A percentile compares a stretch with the other conserved stretches of the same genome.
phyloP scores from a whole-genome alignment of 2,797 vertebrate species.

The Microhierax caerulescens region DNA sequence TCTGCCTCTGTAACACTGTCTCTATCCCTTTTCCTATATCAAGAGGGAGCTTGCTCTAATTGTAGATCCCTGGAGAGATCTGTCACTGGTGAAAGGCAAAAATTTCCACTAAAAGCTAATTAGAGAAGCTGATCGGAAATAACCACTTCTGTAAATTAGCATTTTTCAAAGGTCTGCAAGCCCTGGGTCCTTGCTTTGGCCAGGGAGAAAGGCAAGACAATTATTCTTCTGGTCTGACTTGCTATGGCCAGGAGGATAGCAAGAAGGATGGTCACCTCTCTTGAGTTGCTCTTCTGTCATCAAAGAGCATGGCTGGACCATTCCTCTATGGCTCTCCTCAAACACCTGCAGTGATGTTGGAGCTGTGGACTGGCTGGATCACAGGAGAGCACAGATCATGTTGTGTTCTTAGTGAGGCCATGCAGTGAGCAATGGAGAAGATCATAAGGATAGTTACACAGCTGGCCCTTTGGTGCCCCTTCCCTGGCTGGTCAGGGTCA shows the following conservation, averaged over 20 bases:
- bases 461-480: rapidly evolving
- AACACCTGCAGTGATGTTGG: background rate
- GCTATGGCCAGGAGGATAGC: background rate
- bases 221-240: background rate
- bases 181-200: background rate
- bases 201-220: background rate
- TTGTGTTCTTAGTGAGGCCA: background rate
- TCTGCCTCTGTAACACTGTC: background rate
- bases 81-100: background rate
- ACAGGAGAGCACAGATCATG: background rate
- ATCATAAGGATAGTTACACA: background rate
- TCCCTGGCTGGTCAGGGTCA: background rate
- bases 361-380: background rate
- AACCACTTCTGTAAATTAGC: background rate
- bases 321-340: background rate
- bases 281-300: background rate
- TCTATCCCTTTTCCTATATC: background rate
- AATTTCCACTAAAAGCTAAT: background rate
- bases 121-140: background rate
- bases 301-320: background rate
- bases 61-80: background rate
- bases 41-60: background rate
- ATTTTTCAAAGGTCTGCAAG: background rate
- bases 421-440: background rate
- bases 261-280: background rate